Conservation (phyloP, 2,797 vertebrate genomes). For the Gastrophryne carolinensis region DNA sequence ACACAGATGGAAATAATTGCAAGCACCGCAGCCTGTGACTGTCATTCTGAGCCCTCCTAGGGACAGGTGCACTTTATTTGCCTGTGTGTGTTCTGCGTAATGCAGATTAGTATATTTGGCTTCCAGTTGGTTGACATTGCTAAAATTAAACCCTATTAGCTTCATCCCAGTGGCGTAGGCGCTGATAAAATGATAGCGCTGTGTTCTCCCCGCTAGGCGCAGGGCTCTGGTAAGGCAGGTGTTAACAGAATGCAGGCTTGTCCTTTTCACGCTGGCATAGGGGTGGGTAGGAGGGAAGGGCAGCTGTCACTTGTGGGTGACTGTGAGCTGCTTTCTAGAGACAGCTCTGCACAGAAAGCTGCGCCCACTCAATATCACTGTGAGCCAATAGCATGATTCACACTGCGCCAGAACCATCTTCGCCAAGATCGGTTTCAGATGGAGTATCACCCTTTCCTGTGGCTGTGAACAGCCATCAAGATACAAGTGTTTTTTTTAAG, state of each 20-base stretch:
- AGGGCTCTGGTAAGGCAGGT: slow-evolving; percentile 20
- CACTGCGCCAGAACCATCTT: slow-evolving; percentile 26
- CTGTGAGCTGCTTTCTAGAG: slow-evolving; percentile 43
- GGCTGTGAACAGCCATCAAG: not conserved
- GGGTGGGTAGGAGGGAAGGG: slow-evolving; percentile 40
- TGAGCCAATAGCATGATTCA: slow-evolving; percentile 48
- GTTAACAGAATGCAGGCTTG: slow-evolving; percentile 40
- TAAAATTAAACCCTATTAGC: not conserved
- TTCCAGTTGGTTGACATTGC: not conserved
- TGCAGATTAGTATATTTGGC: not conserved
- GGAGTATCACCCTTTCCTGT: not conserved
- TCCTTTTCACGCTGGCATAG: slow-evolving; percentile 50
- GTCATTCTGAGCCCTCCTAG: too few species aligned
- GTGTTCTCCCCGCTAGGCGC: not conserved
- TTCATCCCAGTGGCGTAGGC: not conserved
- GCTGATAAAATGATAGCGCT: slow-evolving; percentile 9
- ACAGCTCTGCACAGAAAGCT: slow-evolving; percentile 38
- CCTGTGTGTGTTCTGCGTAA: not conserved
- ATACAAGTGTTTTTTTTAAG: not conserved
- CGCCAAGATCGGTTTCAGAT: slow-evolving; percentile 13
- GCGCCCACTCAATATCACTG: slow-evolving; percentile 36
- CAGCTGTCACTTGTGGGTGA: slow-evolving; percentile 43
- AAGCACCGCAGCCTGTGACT: too few species aligned
- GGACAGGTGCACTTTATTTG: too few species aligned
- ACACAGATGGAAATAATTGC: too few species aligned